These are phyloP conservation scores for human (Homo sapiens) DNA, from an alignment of 2,113 vertebrate species.

Conservation along the genomic window DNA sequence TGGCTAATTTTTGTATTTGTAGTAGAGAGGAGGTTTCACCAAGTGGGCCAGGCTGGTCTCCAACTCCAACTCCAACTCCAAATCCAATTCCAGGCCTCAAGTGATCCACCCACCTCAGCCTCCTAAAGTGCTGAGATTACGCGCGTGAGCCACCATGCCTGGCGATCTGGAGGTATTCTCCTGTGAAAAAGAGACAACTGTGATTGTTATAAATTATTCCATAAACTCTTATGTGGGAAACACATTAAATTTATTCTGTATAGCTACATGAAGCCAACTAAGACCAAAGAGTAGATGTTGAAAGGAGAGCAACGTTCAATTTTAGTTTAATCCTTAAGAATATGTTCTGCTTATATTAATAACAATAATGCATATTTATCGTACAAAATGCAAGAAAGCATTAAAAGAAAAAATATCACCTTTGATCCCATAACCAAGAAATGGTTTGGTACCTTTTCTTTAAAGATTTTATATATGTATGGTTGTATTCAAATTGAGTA, in stretches of 20 bases:
- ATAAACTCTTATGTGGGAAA: neutral
- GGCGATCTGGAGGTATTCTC: neutral
- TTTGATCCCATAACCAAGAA: neutral
- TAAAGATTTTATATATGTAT: neutral
- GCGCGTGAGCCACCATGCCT: too few relatives aligned
- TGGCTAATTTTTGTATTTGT: too few relatives aligned
- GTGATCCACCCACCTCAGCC: too few relatives aligned
- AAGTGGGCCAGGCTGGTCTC: too few relatives aligned
- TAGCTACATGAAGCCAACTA: neutral
- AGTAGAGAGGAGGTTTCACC: too few relatives aligned
- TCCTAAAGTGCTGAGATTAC: too few relatives aligned
- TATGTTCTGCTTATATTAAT: slow-evolving; percentile 17
- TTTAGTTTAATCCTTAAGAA: neutral
- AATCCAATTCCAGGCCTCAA: too few relatives aligned
- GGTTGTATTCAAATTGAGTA: neutral
- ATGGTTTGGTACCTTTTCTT: neutral
- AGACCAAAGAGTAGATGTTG: neutral
- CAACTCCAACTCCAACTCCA: too few relatives aligned
- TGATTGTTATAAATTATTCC: neutral
- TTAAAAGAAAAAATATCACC: neutral
- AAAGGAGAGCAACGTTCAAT: neutral
- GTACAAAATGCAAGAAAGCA: slow-evolving; percentile 9
- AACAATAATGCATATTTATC: neutral
- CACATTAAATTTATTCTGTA: slow-evolving; percentile 21
- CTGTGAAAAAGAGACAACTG: neutral